Conservation (phyloP, 37 sponge, comb jelly and placozoan genomes). For the Crambe crambe region DNA sequence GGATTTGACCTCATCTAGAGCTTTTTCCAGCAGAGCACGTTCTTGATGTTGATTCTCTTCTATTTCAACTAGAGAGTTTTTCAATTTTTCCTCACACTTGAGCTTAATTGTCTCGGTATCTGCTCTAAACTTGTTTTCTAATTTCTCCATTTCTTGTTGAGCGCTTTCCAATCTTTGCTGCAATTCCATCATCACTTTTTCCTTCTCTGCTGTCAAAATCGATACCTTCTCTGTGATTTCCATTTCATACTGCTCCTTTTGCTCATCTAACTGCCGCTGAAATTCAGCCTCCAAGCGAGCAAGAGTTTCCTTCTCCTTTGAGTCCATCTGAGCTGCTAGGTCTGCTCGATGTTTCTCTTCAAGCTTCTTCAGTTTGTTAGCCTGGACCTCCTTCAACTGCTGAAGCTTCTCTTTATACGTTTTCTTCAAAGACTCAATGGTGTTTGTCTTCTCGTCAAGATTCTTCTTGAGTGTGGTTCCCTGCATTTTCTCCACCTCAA, state of each 20-base stretch:
- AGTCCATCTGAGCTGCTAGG: slow-evolving; percentile 14
- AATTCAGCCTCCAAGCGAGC: background rate
- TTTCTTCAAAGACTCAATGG: slow-evolving; percentile 20
- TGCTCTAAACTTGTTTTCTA: too few species aligned
- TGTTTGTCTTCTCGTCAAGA: background rate
- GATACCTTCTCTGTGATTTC: slow-evolving; percentile 4
- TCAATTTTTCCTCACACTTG: too few species aligned
- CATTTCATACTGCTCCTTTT: slow-evolving; percentile 5
- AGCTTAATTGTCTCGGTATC: too few species aligned
- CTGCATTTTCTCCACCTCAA: background rate
- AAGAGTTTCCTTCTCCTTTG: slow-evolving; percentile 12
- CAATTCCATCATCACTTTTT: background rate
- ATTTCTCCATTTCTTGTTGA: too few species aligned
- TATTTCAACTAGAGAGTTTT: too few species aligned
- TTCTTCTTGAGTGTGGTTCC: background rate
- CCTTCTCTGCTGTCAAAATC: slow-evolving; percentile 18
- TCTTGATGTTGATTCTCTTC: too few species aligned
- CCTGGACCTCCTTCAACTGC: slow-evolving; percentile 27
- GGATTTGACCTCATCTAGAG: too few species aligned
- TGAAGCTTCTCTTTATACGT: slow-evolving; percentile 43
- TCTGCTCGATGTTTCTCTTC: slow-evolving; percentile 33
- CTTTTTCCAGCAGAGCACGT: too few species aligned
- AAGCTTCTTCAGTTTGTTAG: slow-evolving; percentile 14
- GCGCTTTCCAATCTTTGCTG: too few species aligned
- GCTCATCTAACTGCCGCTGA: slow-evolving; percentile 8